Conservation (phyloP, 2,888 invertebrate species). For the Drosophila demipolita region DNA sequence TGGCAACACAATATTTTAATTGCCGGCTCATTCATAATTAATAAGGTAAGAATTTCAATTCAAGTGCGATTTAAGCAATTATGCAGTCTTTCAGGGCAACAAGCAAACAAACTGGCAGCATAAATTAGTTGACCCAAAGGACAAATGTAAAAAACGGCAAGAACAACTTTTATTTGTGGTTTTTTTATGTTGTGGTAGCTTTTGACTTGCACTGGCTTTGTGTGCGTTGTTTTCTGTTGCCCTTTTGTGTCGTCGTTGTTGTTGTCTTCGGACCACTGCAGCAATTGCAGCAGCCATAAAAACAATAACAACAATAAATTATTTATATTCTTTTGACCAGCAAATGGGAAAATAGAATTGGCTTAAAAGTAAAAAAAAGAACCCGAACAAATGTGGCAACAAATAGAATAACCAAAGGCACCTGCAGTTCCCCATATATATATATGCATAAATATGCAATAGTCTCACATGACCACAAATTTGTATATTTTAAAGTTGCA, state of each 20-base stretch:
- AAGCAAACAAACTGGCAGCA: constrained; percentile 52
- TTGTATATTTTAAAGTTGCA: background rate
- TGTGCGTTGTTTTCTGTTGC: background rate
- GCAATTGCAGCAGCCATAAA: constrained; percentile 32
- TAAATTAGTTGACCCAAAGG: constrained; percentile 60
- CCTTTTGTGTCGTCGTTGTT: background rate
- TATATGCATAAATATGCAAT: background rate
- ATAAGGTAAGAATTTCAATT: constrained; percentile 16
- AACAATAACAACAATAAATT: constrained; percentile 57
- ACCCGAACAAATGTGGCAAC: background rate
- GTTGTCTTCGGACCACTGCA: constrained; percentile 10
- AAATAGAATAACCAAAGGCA: constrained; percentile 5
- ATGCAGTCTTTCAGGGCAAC: constrained; percentile 23
- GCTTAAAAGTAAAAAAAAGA: background rate
- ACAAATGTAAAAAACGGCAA: constrained; percentile 42
- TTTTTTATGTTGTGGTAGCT: constrained; percentile 55
- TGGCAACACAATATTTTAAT: constrained; percentile 9
- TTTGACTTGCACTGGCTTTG: constrained; percentile 20
- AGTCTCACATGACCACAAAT: background rate
- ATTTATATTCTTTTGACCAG: constrained; percentile 43
- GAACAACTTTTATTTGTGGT: constrained; percentile 46
- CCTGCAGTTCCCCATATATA: background rate
- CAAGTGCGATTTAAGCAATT: constrained; percentile 43
- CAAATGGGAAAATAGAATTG: background rate
- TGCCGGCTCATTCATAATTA: constrained; percentile 34